phyloP scores from a whole-genome alignment of 2,888 invertebrate genomes.

The Sclerodermus sp. region DNA sequence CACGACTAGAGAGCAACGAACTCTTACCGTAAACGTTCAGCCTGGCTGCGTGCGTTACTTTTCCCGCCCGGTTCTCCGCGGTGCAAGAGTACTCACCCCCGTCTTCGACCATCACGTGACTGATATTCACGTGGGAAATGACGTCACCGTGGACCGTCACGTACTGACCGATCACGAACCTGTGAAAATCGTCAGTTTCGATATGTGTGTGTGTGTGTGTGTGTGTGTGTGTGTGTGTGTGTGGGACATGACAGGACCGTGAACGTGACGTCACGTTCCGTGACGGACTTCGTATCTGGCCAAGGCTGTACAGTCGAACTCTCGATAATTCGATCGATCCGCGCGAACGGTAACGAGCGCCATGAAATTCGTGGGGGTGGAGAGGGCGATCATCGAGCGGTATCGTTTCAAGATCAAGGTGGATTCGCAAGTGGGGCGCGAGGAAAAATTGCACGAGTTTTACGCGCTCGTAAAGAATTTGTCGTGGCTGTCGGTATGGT shows the following conservation, averaged over 20 bases:
- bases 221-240: too few species aligned
- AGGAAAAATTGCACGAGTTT: background rate
- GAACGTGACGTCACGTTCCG: too few species aligned
- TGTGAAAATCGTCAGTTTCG: conserved; percentile 56
- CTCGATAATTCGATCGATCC: too few species aligned
- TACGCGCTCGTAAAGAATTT: conserved; percentile 6
- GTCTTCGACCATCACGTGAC: conserved; percentile 76
- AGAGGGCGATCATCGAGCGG: background rate
- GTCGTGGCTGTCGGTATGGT: background rate
- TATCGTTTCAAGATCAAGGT: background rate
- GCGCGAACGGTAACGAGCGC: too few species aligned
- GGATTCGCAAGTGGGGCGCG: background rate
- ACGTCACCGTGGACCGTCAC: conserved; percentile 79
- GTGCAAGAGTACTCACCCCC: conserved; percentile 80
- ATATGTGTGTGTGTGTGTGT: too few species aligned
- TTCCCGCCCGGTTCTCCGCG: conserved; percentile 76
- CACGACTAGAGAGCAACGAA: too few species aligned
- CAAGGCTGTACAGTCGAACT: too few species aligned
- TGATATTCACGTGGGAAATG: conserved; percentile 82
- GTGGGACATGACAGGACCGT: too few species aligned
- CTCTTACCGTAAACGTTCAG: conserved; percentile 77
- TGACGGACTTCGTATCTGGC: too few species aligned
- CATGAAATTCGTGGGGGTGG: too few species aligned
- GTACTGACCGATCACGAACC: conserved; percentile 77
- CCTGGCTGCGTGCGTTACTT: conserved; percentile 71